Evolutionary conservation across 1,140 invertebrate genomes (phyloP), one percentile per base, ranked within the genome.

Genomic region (Archivesica marissinica): DNA sequence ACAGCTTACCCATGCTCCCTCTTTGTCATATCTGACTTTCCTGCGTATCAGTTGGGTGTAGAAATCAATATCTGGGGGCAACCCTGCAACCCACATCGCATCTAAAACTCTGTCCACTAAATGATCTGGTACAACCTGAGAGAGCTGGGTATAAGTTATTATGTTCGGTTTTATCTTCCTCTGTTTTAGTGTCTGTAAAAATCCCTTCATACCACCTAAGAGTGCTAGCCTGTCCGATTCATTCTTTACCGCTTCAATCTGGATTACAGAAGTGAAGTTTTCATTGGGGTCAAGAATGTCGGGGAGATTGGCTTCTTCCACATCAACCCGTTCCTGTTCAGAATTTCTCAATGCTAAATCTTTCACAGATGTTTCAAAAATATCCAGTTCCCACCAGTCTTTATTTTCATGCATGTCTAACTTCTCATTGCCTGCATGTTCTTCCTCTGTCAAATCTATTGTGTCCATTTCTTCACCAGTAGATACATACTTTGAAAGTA

Each of bases 11-110:
- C 66, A 70, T 25, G 66, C 66, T 13, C 15, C 2, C 1, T 47
- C 25, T 28, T 6, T 6, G 17, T 64, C 38, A 33, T 61, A 6
- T 15, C 28, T 13, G 0, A 28, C 76, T 9, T 20, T 50, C 91
- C 96, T 97, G 89, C 96, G 97, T 66, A 99, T 98, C 20, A 98
- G 93, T 91, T 97, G 95, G 93, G 98, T 99, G 88, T 96, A 98
- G 91, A 98, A 98, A 91, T 96, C 96, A 47, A 97, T 95, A 94
- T 98, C 97, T 0, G 96, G 93, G 88, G 95, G 95, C 0, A 98
- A 91, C 15, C 95, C 93, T 41, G 94, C 92, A 72, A 94, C 90
- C 70, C 95, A 95, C 90, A 98, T 95, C 33, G 95, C 91, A 50
- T 91, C 85, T 9, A 97, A 84, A 7, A 97, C 88, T 86, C 95